Conservation (phyloP, 2,888 invertebrate species). For the Tubulanus polymorphus region DNA sequence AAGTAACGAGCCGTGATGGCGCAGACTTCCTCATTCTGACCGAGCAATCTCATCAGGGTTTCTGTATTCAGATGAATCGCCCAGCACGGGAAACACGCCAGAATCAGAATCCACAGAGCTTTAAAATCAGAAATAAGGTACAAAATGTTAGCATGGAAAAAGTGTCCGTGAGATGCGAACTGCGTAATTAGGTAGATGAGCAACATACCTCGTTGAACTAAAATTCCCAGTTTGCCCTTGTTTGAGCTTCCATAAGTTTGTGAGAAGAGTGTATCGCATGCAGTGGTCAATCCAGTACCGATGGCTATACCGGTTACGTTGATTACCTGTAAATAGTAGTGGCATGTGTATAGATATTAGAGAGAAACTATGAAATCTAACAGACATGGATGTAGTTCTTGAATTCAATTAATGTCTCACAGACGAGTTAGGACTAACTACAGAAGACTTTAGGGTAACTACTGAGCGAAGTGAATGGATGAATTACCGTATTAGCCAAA, state of each 20-base stretch:
- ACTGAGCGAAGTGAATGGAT: too few relatives aligned
- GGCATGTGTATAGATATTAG: neutral
- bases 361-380: neutral
- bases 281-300: slow-evolving; percentile 21
- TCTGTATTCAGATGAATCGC: slow-evolving; percentile 16
- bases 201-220: slow-evolving; percentile 23
- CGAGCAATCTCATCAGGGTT: slow-evolving; percentile 10
- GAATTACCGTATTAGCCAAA: neutral
- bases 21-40: slow-evolving; percentile 15
- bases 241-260: slow-evolving; percentile 20
- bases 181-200: neutral
- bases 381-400: too few relatives aligned
- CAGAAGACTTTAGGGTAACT: too few relatives aligned
- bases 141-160: neutral
- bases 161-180: neutral
- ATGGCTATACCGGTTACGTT: slow-evolving; percentile 24
- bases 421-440: too few relatives aligned
- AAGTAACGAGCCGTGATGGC: slow-evolving; percentile 21
- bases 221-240: slow-evolving; percentile 26
- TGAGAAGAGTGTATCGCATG: slow-evolving; percentile 27
- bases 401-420: too few relatives aligned
- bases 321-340: slow-evolving; percentile 20
- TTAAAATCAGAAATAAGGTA: neutral
- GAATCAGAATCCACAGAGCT: slow-evolving; percentile 12
- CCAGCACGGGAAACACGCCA: slow-evolving; percentile 16